Conservation (phyloP, 1,140 invertebrate genomes). For the Pectinophora gossypiella region DNA sequence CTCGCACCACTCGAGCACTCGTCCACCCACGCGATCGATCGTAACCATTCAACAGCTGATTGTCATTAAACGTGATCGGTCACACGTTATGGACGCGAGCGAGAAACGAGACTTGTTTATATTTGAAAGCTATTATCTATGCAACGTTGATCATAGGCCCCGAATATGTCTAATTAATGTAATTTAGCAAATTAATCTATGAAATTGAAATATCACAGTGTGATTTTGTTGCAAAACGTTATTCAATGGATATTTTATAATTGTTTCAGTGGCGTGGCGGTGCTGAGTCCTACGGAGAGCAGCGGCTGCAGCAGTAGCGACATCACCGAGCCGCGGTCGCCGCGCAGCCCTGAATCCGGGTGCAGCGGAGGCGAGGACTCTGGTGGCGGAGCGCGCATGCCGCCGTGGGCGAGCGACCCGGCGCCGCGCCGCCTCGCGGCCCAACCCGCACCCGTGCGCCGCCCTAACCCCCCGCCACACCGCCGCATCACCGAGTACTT, state of each 20-base stretch:
- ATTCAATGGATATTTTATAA: too few relatives aligned
- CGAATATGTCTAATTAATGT: too few relatives aligned
- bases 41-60: slow-evolving; percentile 62
- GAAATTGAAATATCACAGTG: too few relatives aligned
- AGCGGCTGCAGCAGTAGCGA: slow-evolving; percentile 68
- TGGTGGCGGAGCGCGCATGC: slow-evolving; percentile 72
- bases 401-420: slow-evolving; percentile 66
- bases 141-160: too few relatives aligned
- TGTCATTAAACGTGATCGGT: slow-evolving; percentile 34
- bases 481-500: slow-evolving; percentile 87
- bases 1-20: slow-evolving; percentile 24
- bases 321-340: slow-evolving; percentile 85
- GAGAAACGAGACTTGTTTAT: background rate
- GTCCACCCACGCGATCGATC: slow-evolving; percentile 50
- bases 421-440: slow-evolving; percentile 66
- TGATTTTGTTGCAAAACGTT: too few relatives aligned
- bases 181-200: too few relatives aligned
- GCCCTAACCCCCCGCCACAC: slow-evolving; percentile 41
- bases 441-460: slow-evolving; percentile 62
- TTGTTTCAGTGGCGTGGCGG: slow-evolving; percentile 71
- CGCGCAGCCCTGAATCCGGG: slow-evolving; percentile 80
- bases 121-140: background rate
- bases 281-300: slow-evolving; percentile 70
- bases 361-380: slow-evolving; percentile 72
- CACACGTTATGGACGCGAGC: slow-evolving; percentile 17